Evolutionary conservation across 2,888 invertebrate genomes (phyloP), one percentile per base, ranked within the genome.

Genomic region (Drosophila paucipuncta): DNA sequence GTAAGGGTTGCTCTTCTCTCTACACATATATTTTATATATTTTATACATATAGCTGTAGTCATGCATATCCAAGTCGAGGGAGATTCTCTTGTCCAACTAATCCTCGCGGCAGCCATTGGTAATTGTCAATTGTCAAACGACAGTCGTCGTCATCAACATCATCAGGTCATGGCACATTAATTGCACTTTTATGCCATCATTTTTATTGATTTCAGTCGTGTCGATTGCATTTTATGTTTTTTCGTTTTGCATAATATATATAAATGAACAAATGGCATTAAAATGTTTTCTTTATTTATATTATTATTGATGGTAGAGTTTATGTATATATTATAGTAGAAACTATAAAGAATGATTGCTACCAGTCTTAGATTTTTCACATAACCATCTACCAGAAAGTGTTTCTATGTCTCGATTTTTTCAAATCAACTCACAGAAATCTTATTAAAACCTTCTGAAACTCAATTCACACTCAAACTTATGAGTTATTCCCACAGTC

Each of bases 111-210:
- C 67, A 52, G 83, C 78, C 78, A 79, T 82, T 77, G 79, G 47
- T 62, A 68, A 54, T 41, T 81, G 77, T 55, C 79, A 65, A 54
- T 55, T 80, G 77, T 55, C 65, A 60, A 54, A 5, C 43, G 25
- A 3, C 55, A 25, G 11, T 37, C 25, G 37, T 60, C 77, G 57
- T 66, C 64, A 58, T 63, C 71, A 47, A 41, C 61, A 68, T 54
- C 55, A 59, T 62, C 71, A 59, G 75, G 82, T 82, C 83, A 80
- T 80, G 82, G 81, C 74, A 80, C 86, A 84, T 84, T 83, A 85
- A 83, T 81, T 83, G 83, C 83, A 85, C 81, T 83, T 83, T 83
- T 78, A 85, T 80, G 83, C 81, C 33, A 57, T 78, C 68, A 80
- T 85, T 83, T 83, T 83, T 83, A 85, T 84, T 82, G 83, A 84